Evolutionary conservation across 2,113 vertebrate species (phyloP), one percentile per base, ranked within the genome.

Genomic region (Monopterus albus): DNA sequence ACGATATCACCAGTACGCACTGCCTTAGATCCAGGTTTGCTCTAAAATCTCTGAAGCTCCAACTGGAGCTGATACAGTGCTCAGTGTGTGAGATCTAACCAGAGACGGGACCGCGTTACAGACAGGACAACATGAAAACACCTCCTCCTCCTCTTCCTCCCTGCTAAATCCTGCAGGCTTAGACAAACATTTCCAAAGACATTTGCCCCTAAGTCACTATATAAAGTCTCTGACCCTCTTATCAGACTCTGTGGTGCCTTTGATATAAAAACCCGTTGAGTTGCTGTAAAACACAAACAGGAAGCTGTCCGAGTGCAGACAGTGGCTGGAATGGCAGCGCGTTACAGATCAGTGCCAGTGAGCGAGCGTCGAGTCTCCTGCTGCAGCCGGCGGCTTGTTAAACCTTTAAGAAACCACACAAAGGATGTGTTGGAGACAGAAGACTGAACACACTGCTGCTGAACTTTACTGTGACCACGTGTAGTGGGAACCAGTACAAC

Each of bases 391-490:
- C 20, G 4, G 45, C 39, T 69, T n/a, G n/a, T n/a, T n/a, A n/a
- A n/a, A n/a, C n/a, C 67, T 25, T 75, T 72, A 80, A 79, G 33
- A 68, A 58, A 72, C 72, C 76, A 45, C 77, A 56, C 10, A 6
- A 38, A 60, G 45, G 47, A n/a, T n/a, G n/a, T n/a, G n/a, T n/a
- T n/a, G n/a, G n/a, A n/a, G n/a, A n/a, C n/a, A n/a, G n/a, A n/a
- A n/a, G n/a, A n/a, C n/a, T n/a, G n/a, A n/a, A n/a, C n/a, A n/a
- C n/a, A n/a, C n/a, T n/a, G n/a, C n/a, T n/a, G n/a, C n/a, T n/a
- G n/a, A n/a, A n/a, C n/a, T n/a, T n/a, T n/a, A n/a, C n/a, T n/a
- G n/a, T n/a, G n/a, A n/a, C n/a, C n/a, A n/a, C n/a, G n/a, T n/a
- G n/a, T n/a, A n/a, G n/a, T n/a, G n/a, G n/a, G n/a, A n/a, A n/a